Evolutionary conservation across 2,113 vertebrate species (phyloP).

Genomic region (Podilymbus podiceps): DNA sequence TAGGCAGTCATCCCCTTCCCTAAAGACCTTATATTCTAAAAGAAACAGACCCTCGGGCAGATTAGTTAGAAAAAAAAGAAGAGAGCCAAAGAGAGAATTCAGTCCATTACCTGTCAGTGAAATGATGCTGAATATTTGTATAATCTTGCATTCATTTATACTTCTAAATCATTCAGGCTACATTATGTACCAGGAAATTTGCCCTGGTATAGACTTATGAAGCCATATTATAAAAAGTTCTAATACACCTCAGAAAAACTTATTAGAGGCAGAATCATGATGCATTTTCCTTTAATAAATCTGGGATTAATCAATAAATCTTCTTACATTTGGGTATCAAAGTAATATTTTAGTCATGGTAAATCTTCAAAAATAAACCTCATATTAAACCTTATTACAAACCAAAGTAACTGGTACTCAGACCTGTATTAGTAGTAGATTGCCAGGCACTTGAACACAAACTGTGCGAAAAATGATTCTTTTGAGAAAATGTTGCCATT

Average conservation of each 20-base stretch:
- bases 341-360: not conserved
- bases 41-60: not conserved
- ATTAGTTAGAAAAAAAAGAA: not conserved
- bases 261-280: accelerated
- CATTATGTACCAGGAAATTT: not conserved
- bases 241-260: not conserved
- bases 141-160: not conserved
- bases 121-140: not conserved
- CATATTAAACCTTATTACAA: not conserved
- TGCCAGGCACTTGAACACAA: not conserved
- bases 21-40: not conserved
- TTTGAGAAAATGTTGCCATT: not conserved
- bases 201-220: not conserved
- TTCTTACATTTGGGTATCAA: not conserved
- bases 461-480: not conserved
- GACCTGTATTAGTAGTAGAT: not conserved
- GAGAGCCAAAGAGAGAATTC: not conserved
- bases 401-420: not conserved
- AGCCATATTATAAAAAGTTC: not conserved
- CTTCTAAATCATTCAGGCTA: not conserved
- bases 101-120: not conserved
- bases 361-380: not conserved
- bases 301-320: not conserved
- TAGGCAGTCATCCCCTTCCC: not conserved
- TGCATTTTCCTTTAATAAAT: not conserved